Base-by-base conservation (phyloP, 1,140 invertebrate species). In the Aricia agestis region DNA sequence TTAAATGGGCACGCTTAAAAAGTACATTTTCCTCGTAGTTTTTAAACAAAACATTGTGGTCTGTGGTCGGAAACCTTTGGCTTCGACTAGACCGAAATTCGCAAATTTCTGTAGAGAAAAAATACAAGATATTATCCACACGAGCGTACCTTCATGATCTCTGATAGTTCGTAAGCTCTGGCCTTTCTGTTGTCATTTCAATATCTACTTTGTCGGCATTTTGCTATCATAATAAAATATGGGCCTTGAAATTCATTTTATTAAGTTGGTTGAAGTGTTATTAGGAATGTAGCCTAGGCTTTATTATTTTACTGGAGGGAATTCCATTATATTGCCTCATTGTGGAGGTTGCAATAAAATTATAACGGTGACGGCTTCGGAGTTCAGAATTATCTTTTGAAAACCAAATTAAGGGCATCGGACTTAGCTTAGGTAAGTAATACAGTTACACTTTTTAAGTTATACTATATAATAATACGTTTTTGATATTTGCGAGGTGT, bases 151-250 rank as follows among this genome's bases (percentile, higher is more conserved):
- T 52, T 15, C 45, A 15, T 15, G 11, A 52, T 15, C 45, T 13
- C 45, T 1, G 13, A 52, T 52, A 52, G 45, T 52, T 52, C 10
- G 45, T 52, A 52, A 15, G 45, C 45, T 52, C 45, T 52, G 13
- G 6, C 45, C 45, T 52, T 52, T 52, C 45, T 52, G 45, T 13
- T 52, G 45, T 52, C 45, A 52, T 52, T 52, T 52, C 45, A 52
- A 52, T 52, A 52, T 52, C 45, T 52, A 52, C 45, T 52, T 52
- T 52, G 45, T 52, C 13, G 45, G 45, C 11, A 52, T 52, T 52
- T 52, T 13, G 45, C 45, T 52, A 52, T 52, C 45, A 52, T 52
- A 52, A 52, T 52, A 52, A 52, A 52, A 52, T 52, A 52, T 52
- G 13, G 45, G 45, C 45, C 45, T 52, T 52, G 45, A 52, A 52